Base-by-base conservation (phyloP, 2,113 vertebrate species). In the Chloropsis hardwickii region DNA sequence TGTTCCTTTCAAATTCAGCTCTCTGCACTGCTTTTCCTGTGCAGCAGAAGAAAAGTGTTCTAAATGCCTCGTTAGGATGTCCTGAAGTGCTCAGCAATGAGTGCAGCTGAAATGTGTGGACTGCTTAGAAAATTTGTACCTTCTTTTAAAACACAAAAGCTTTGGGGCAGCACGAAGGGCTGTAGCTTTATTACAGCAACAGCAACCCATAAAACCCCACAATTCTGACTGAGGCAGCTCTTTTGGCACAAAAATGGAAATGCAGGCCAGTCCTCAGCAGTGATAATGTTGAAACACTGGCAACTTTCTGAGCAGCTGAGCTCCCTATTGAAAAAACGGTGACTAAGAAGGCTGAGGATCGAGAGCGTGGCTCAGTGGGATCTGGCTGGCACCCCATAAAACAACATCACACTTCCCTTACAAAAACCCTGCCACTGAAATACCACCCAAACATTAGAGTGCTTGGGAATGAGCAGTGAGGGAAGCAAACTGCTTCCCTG, bases 321-420 rank as follows among this genome's bases (percentile, higher is more conserved):
- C 77, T 58, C 70, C 78, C 78, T 82, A 27, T 37, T 82, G 84
- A 50, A 86, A 71, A 92, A 93, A 14, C 67, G 50, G 84, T 95
- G 91, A 97, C 87, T 92, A 85, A 95, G 94, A 12, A 24, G 81
- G 40, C 84, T 90, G 89, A 80, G 58, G 87, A 70, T 23, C 57
- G 78, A 88, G 86, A 95, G 92, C 88, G 81, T 60, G 81, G 91
- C 92, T 96, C 94, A 85, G 84, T 94, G 84, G 93, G 93, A 96
- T 95, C 90, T 94, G 95, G 96, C 96, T 96, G 90, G 85, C 95
- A 95, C 91, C 84, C 94, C 90, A 82, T 65, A 58, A 92, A 95
- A 94, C 94, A 94, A 70, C 81, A 95, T 96, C 90, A 95, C 93
- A 95, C 94, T 96, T 96, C 58, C 81, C 84, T 95, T 73, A 66